These are phyloP conservation scores for Penaeus monodon DNA, from an alignment of 2,888 invertebrate species.

Conservation along the genomic window DNA sequence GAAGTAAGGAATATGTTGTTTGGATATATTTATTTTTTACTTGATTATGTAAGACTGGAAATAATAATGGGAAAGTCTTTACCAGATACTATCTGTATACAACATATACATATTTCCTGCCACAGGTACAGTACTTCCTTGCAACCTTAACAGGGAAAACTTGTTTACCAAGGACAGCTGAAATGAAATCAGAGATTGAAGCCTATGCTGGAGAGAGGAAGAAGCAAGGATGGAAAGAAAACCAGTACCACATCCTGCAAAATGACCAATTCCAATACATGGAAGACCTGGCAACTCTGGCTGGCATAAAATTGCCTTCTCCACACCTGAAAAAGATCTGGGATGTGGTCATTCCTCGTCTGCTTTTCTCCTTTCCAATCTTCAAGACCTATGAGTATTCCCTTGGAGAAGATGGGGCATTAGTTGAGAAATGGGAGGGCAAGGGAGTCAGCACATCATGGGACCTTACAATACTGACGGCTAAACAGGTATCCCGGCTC, in stretches of 20 bases:
- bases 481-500: slow-evolving; percentile 5
- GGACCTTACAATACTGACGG: slow-evolving; percentile 10
- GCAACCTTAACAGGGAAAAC: slow-evolving; percentile 35
- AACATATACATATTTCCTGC: neutral
- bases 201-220: slow-evolving; percentile 15
- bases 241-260: slow-evolving; percentile 48
- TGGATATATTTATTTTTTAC: slow-evolving; percentile 5
- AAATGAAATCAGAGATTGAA: slow-evolving; percentile 33
- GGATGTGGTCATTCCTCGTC: slow-evolving; percentile 24
- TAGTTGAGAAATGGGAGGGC: slow-evolving; percentile 22
- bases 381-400: slow-evolving; percentile 47
- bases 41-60: too few species aligned
- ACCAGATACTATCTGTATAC: too few species aligned
- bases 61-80: neutral
- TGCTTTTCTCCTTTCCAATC: slow-evolving; percentile 32
- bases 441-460: slow-evolving; percentile 1
- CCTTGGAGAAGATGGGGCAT: slow-evolving; percentile 21
- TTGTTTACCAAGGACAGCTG: slow-evolving; percentile 22
- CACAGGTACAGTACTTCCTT: slow-evolving; percentile 56
- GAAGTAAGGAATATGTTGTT: slow-evolving; percentile 1
- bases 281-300: slow-evolving; percentile 44
- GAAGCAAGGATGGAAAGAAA: slow-evolving; percentile 20
- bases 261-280: slow-evolving; percentile 51
- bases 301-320: slow-evolving; percentile 36
- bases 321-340: slow-evolving; percentile 25